Percentiles rank a stretch among this genome's conserved stretches.
Conservation (phyloP, 1,140 invertebrate species). For the Leptonema lineaticorne region DNA sequence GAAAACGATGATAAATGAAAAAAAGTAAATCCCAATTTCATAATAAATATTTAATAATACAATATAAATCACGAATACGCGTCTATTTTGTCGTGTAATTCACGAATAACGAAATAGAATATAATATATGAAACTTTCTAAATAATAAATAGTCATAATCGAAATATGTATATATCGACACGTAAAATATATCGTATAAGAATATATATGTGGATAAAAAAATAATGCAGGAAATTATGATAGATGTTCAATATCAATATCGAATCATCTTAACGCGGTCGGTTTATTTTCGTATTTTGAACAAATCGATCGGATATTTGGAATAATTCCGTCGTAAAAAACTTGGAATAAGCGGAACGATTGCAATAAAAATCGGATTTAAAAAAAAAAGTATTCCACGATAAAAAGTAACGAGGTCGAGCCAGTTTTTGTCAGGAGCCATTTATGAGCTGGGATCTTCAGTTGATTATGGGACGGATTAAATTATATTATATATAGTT, state of each 20-base stretch:
- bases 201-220: too few species aligned
- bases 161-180: too few species aligned
- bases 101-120: too few species aligned
- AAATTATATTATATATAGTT: too few species aligned
- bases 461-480: not conserved
- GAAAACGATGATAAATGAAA: too few species aligned
- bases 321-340: conserved; percentile 11
- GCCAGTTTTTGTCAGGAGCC: not conserved
- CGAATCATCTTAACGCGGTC: not conserved
- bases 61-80: too few species aligned
- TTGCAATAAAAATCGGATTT: conserved; percentile 11
- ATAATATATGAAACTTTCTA: too few species aligned
- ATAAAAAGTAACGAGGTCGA: not conserved
- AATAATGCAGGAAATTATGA: conserved; percentile 17
- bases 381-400: conserved; percentile 9
- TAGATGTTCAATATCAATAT: conserved; percentile 5
- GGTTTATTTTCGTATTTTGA: not conserved
- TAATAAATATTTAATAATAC: too few species aligned
- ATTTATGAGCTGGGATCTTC: not conserved
- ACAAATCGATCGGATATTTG: not conserved
- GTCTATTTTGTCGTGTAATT: too few species aligned
- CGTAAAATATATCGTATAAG: too few species aligned
- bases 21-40: too few species aligned
- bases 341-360: not conserved
- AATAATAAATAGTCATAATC: too few species aligned